Percentiles rank a stretch among this genome's conserved stretches.
Evolutionary conservation across 1,140 invertebrate species (phyloP).

Genomic region (Akabosia matsudoensis): DNA sequence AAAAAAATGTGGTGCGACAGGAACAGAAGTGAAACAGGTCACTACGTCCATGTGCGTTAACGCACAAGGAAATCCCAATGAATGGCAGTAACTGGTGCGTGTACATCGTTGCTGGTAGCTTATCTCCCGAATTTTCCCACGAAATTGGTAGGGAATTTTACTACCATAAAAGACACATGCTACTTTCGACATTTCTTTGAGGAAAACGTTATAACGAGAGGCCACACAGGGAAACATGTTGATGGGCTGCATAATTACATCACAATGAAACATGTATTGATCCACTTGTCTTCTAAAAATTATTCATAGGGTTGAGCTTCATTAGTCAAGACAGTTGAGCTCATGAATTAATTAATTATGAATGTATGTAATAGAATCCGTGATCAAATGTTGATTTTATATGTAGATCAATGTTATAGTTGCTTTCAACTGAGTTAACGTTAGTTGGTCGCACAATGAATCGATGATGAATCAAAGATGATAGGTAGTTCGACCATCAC

Average conservation of each 20-base stretch:
- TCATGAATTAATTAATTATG: not conserved
- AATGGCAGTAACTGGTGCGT: not conserved
- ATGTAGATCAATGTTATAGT: not conserved
- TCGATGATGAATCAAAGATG: too few species aligned
- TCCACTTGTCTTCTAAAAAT: not conserved
- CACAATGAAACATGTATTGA: not conserved
- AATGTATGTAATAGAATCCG: not conserved
- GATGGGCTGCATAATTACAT: not conserved
- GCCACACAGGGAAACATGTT: not conserved
- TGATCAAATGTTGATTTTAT: not conserved
- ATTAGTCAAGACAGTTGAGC: not conserved
- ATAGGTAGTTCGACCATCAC: too few species aligned
- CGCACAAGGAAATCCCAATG: constrained; percentile 6
- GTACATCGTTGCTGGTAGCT: not conserved
- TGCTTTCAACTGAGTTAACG: too few species aligned
- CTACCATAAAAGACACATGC: too few species aligned
- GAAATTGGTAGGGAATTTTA: not conserved
- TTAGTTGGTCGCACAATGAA: too few species aligned
- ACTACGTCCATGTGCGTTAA: not conserved
- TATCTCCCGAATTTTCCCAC: constrained; percentile 14
- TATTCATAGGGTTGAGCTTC: not conserved
- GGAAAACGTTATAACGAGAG: too few species aligned
- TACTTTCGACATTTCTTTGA: too few species aligned
- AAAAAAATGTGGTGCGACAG: not conserved
- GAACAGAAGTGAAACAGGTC: not conserved